Base-by-base conservation (phyloP, 2,888 invertebrate genomes). In the Tetragnatha montana region DNA sequence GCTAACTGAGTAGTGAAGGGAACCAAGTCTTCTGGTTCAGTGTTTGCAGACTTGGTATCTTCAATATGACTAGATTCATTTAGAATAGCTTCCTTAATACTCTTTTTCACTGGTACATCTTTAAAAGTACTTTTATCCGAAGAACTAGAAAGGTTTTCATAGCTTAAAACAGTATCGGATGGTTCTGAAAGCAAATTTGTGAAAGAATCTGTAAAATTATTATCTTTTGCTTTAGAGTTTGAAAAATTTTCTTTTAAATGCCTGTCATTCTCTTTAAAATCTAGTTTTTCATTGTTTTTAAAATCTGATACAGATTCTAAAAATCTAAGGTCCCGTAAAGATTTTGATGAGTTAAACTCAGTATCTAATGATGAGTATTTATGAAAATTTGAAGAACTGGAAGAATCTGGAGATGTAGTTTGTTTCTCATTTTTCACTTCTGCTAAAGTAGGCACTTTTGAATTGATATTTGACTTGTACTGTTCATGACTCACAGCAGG, bases 91-190 rank as follows among this genome's bases (percentile, higher is more conserved):
- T 49, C 22, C 8, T 78, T 79, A 73, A 60, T 69, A 78, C 50
- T 82, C 19, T 81, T 81, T 68, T 86, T 86, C 14, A 81, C 69
- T 35, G 68, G 51, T 79, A 35, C 14, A 76, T 84, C 76, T 14
- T 81, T 35, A 21, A 35, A 73, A 21, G 10, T 21, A 50, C 79
- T 71, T 19, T 51, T 47, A 60, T 81, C 79, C 7, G 51, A 50
- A n/a, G 14, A 47, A 81, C 47, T 71, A 19, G 80, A 69, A 68
- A 85, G 82, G 71, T 50, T 70, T 73, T 86, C 68, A 81, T 89
- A 89, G 51, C 85, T 89, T 68, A 89, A 82, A 49, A 90, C 68
- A 35, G 87, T 74, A 80, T 90, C 87, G 50, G 90, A 90, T 69
- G 90, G 73, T 12, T 78, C 78, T 74, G 83, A 50, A 83, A 87